Evolutionary conservation across 2,797 vertebrate species (phyloP).

Genomic region (Fringilla coelebs): DNA sequence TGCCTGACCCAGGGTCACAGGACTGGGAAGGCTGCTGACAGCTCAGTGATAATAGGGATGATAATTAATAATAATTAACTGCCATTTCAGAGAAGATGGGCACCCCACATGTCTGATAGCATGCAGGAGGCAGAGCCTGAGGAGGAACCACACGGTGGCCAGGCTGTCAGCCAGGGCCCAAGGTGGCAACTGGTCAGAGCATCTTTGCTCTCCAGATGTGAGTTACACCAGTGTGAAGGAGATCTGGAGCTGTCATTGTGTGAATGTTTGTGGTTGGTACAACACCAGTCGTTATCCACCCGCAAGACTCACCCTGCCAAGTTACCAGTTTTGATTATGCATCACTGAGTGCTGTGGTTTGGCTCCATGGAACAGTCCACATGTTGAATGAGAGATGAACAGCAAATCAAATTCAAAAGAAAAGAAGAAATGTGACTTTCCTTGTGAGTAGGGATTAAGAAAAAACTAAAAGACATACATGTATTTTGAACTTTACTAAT

Average conservation of each 20-base stretch:
- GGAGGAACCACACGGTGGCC: rapidly evolving
- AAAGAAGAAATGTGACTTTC: neutral
- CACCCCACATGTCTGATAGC: neutral
- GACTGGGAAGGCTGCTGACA: neutral
- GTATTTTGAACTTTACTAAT: neutral
- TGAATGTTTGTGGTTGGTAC: rapidly evolving
- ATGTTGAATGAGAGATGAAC: neutral
- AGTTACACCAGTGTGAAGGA: rapidly evolving
- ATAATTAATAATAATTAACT: neutral
- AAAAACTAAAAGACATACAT: neutral
- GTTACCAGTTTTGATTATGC: neutral
- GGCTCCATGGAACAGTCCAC: neutral
- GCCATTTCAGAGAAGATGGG: neutral
- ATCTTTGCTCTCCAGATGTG: too few species aligned
- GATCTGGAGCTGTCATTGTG: rapidly evolving
- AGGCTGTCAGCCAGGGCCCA: neutral
- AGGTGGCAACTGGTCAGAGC: rapidly evolving
- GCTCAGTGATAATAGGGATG: rapidly evolving
- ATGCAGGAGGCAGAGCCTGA: rapidly evolving
- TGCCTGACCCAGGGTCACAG: neutral
- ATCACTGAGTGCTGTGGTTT: neutral
- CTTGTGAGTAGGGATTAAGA: neutral
- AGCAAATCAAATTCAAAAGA: neutral
- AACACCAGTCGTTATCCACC: neutral
- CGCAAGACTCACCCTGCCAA: neutral